Percentiles rank a stretch among this genome's conserved stretches.
Evolutionary conservation across 2,888 invertebrate genomes (phyloP).

Genomic region (Dascillus cervinus): DNA sequence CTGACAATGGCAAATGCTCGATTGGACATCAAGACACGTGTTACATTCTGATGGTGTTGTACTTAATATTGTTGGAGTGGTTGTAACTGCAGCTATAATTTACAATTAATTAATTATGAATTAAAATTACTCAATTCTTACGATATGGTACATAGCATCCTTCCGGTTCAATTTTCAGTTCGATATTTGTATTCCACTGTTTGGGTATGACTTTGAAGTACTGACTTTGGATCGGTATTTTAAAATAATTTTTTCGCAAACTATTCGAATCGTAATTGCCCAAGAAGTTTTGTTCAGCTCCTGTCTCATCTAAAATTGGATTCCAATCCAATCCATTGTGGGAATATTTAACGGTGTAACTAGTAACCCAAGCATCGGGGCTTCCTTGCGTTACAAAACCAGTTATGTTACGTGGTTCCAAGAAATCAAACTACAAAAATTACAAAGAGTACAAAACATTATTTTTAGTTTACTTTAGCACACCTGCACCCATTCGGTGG

Average conservation of each 20-base stretch:
- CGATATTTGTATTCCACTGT: conserved; percentile 66
- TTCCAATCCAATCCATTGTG: conserved; percentile 65
- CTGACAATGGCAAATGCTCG: conserved; percentile 52
- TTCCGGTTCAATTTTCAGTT: conserved; percentile 65
- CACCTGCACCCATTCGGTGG: conserved; percentile 63
- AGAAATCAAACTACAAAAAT: conserved; percentile 61
- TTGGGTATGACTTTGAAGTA: conserved; percentile 64
- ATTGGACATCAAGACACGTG: conserved; percentile 44
- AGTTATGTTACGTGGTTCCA: conserved; percentile 66
- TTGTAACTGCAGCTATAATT: neutral
- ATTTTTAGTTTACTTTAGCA: conserved; percentile 10
- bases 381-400: conserved; percentile 71
- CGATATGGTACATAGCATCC: conserved; percentile 73
- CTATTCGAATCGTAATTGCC: conserved; percentile 64
- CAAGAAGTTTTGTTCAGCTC: conserved; percentile 54
- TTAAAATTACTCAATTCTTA: conserved; percentile 33
- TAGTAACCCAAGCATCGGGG: conserved; percentile 63
- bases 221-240: conserved; percentile 63
- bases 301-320: conserved; percentile 51
- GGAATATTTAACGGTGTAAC: conserved; percentile 68
- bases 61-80: neutral
- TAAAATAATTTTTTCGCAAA: conserved; percentile 57
- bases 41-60: conserved; percentile 36
- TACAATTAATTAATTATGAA: neutral
- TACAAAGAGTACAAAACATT: neutral